These are phyloP conservation scores for Scaptomyza reducta DNA, from an alignment of 2,888 invertebrate species.

Conservation along the genomic window DNA sequence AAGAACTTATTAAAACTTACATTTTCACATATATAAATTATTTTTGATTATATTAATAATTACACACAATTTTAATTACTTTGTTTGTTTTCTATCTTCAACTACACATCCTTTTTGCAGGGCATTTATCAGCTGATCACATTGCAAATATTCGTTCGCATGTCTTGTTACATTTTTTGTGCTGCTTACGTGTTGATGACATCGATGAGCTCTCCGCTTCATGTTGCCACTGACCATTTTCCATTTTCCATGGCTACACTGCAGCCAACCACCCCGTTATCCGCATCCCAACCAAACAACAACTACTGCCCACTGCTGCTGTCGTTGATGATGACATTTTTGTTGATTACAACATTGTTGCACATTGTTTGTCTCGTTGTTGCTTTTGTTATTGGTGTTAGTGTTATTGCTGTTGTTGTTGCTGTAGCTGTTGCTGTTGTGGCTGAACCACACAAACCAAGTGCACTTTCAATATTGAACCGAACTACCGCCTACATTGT, in stretches of 20 bases:
- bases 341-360: conserved; percentile 71
- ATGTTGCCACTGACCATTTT: conserved; percentile 60
- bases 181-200: conserved; percentile 68
- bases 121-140: conserved; percentile 10
- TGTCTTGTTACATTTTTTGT: conserved; percentile 52
- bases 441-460: conserved; percentile 64
- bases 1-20: no score
- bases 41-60: neutral
- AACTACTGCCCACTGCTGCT: conserved; percentile 29
- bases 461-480: conserved; percentile 68
- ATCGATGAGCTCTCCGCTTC: conserved; percentile 63
- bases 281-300: conserved; percentile 8
- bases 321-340: conserved; percentile 67
- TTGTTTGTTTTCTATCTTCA: neutral
- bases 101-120: neutral
- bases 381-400: conserved; percentile 28
- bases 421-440: no score
- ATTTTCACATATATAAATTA: no score
- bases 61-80: neutral
- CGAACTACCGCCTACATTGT: conserved; percentile 22
- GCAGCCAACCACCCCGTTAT: neutral
- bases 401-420: conserved; percentile 23
- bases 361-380: conserved; percentile 62
- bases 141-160: neutral
- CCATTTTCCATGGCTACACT: conserved; percentile 46